Evolutionary conservation across 2,888 invertebrate species (phyloP), one percentile per base, ranked within the genome.

Genomic region (Abrostola tripartita): DNA sequence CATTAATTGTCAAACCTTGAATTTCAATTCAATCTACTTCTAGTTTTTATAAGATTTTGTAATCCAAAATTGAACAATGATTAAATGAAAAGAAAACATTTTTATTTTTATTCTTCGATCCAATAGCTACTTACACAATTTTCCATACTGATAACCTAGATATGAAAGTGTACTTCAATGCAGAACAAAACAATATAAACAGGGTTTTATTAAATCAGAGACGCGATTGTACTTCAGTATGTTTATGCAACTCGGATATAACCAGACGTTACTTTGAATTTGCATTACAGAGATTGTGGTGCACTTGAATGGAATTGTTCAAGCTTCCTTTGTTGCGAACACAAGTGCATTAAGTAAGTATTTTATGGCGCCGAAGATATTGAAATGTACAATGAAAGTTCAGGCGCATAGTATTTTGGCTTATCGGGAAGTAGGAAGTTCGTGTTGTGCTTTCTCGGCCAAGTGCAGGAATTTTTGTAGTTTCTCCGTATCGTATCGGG

Each of bases 251-350:
- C 49, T 56, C 53, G 51, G 62, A 65, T 74, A 66, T 73, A 72
- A 77, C 64, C 78, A 67, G 72, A 71, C 68, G 73, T 69, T 70
- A 64, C 50, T 71, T 66, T 54, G 76, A 71, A 79, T 80, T 79
- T 78, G 71, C 75, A 80, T 80, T 64, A 61, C 49, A 61, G 73
- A 69, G 66, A 78, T 78, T 71, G 73, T 61, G 65, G 55, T 52
- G 62, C 70, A 71, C 68, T 79, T 74, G 58, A 67, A 71, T 63
- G 36, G 61, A 57, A 78, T 68, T 76, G 66, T 68, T 65, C 69
- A 51, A 61, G 67, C 57, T 75, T 57, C 63, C 56, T 70, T 74
- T 68, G 68, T 67, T 65, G 68, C 35, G 59, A 64, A 68, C 61
- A 54, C 65, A 58, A 62, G 52, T 60, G 44, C 69, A 72, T 76